Evolutionary conservation across 37 sponge, comb jelly and placozoan species (phyloP), one percentile per base, ranked within the genome.

Genomic region (Mnemiopsis leidyi): DNA sequence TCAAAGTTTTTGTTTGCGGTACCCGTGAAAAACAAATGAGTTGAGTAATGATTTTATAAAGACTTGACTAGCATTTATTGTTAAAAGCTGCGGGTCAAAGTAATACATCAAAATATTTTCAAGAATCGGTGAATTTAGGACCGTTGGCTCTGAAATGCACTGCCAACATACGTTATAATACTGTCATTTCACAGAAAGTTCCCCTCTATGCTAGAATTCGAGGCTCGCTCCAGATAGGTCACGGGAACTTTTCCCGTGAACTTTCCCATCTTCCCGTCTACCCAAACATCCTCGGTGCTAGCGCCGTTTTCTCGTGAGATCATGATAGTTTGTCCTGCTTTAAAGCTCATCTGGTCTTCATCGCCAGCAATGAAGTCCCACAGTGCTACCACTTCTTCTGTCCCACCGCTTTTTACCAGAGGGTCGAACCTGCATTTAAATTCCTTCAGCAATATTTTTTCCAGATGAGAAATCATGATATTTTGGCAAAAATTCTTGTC

Each of bases 341-440:
- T 71, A 5, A 71, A n/a, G 30, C 75, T 71, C 75, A 71, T 29
- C 20, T 71, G 30, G 30, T 71, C 21, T 28, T 71, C 75, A 18
- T n/a, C 25, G n/a, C 5, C 30, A n/a, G 75, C 75, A 7, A 5
- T 29, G 75, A 71, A 71, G 20, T 71, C 75, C 75, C 75, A 71
- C 5, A 71, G n/a, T 71, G 75, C 75, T 71, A 71, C 75, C 7
- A 28, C 75, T 18, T 71, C 30, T 5, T 29, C 75, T 71, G 75
- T 71, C 20, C 30, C 75, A 23, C 75, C 75, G 30, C 3, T 18
- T 25, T 71, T 71, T n/a, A 71, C 75, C 3, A 71, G 75, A 28
- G 75, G 75, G 30, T 71, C 75, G n/a, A 71, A 71, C 75, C 61
- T 48, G 13, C 61, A 48, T n/a, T n/a, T n/a, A n/a, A n/a, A n/a